Evolutionary conservation across 2,888 invertebrate species (phyloP).

Genomic region (Cecidostiba fungosa): DNA sequence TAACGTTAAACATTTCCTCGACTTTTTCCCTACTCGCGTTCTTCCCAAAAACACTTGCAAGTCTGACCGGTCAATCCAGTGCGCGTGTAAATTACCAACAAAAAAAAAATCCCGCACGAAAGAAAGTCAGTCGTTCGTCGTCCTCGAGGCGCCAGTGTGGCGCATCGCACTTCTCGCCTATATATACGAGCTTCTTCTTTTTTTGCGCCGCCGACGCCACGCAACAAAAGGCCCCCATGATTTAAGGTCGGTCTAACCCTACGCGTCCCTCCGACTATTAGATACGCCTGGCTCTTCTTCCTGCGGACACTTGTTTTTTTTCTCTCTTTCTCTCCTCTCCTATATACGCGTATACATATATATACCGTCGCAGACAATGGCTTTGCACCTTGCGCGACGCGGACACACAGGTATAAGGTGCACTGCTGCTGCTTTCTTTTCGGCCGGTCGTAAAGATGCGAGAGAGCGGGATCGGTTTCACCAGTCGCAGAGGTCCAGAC

Average conservation of each 20-base stretch:
- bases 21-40: too few species aligned
- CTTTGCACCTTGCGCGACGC: slow-evolving; percentile 56
- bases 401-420: neutral
- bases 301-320: slow-evolving; percentile 51
- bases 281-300: slow-evolving; percentile 49
- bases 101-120: neutral
- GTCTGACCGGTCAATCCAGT: neutral
- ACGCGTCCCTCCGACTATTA: slow-evolving; percentile 56
- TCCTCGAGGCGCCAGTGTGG: slow-evolving; percentile 33
- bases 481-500: neutral
- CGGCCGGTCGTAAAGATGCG: neutral
- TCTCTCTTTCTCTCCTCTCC: slow-evolving; percentile 22
- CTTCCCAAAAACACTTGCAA: too few species aligned
- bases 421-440: slow-evolving; percentile 6
- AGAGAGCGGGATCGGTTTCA: neutral
- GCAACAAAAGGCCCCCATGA: slow-evolving; percentile 67
- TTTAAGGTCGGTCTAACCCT: slow-evolving; percentile 72
- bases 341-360: neutral
- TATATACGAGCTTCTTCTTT: neutral
- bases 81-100: too few species aligned
- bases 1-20: too few species aligned
- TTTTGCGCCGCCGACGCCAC: slow-evolving; percentile 23
- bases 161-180: slow-evolving; percentile 13
- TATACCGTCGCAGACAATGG: slow-evolving; percentile 54
- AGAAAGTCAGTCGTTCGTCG: too few species aligned